These are phyloP conservation scores for Orycteropus afer DNA, from an alignment of 2,113 vertebrate genomes.

Conservation along the genomic window DNA sequence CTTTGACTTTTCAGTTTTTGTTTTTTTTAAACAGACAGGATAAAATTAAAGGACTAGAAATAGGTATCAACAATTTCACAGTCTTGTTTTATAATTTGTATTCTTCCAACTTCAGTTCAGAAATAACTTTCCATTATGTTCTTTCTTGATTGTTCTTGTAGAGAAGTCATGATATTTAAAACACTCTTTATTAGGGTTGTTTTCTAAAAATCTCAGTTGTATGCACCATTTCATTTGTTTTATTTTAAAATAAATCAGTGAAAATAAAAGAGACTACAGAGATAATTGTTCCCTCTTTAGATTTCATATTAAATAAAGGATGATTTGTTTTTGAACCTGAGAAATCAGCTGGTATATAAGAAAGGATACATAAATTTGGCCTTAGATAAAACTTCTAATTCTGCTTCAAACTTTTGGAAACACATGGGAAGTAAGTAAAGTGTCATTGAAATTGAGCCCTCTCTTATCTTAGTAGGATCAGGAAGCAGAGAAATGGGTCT, in stretches of 20 bases:
- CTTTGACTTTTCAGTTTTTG: not conserved
- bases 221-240: not conserved
- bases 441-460: not conserved
- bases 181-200: not conserved
- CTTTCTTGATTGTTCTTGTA: not conserved
- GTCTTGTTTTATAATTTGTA: conserved; percentile 24
- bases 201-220: conserved; percentile 16
- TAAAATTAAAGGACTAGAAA: conserved; percentile 29
- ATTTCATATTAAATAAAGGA: conserved; percentile 37
- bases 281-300: conserved; percentile 25
- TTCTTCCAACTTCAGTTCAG: conserved; percentile 22
- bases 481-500: not conserved
- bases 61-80: not conserved
- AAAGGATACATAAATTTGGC: conserved; percentile 15
- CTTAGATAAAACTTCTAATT: conserved; percentile 45
- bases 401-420: not conserved
- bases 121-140: not conserved
- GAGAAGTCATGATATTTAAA: conserved; percentile 14
- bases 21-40: not conserved
- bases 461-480: conserved; percentile 41
- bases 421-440: conserved; percentile 4
- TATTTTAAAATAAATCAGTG: conserved; percentile 26
- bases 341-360: not conserved
- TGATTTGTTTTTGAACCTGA: conserved; percentile 18
- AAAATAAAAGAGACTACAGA: not conserved